Conservation (phyloP, 2,113 vertebrate genomes). For the Eleginops maclovinus region DNA sequence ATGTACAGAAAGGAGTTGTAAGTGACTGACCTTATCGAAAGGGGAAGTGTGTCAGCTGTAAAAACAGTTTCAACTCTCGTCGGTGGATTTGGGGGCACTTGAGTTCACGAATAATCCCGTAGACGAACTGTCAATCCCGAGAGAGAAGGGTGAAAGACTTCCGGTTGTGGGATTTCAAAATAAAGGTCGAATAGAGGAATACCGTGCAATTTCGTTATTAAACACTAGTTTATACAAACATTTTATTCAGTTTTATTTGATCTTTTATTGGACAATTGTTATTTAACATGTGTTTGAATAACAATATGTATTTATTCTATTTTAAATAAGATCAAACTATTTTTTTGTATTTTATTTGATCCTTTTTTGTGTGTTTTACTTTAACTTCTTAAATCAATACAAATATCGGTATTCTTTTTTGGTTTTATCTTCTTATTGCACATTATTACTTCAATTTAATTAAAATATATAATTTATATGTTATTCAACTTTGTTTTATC, state of each 20-base stretch:
- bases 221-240: background rate
- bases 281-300: too few relatives aligned
- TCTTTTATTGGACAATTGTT: background rate
- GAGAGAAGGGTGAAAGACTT: background rate
- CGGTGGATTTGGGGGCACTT: conserved; percentile 38
- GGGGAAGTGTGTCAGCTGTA: conserved; percentile 67
- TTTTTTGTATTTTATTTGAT: too few relatives aligned
- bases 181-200: background rate
- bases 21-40: conserved; percentile 57
- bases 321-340: too few relatives aligned
- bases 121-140: background rate
- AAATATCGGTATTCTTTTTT: too few relatives aligned
- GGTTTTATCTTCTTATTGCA: too few relatives aligned
- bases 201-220: background rate
- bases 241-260: background rate
- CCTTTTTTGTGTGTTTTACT: too few relatives aligned
- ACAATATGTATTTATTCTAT: too few relatives aligned
- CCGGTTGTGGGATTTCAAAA: background rate
- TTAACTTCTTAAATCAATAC: too few relatives aligned
- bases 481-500: too few relatives aligned
- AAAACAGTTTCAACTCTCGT: conserved; percentile 53
- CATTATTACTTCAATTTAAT: too few relatives aligned
- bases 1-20: background rate
- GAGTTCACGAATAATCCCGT: conserved; percentile 64
- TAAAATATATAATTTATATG: too few relatives aligned